Evolutionary conservation across 2,888 invertebrate species (phyloP), one percentile per base, ranked within the genome.

Genomic region (Drosophila falleni): DNA sequence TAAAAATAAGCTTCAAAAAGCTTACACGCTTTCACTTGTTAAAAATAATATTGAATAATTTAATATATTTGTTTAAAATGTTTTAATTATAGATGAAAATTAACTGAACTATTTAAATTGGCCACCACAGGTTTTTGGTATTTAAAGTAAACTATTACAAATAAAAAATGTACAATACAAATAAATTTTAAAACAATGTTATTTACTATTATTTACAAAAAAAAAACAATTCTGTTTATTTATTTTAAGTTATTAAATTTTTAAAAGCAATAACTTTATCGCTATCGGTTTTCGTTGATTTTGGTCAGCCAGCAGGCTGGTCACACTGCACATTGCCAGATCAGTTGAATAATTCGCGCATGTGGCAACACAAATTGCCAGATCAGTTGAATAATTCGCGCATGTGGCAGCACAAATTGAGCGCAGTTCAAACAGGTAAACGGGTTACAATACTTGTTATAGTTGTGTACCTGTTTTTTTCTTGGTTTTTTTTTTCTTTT

Each of bases 391-490:
- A 29, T 15, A n/a, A n/a, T 9, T 46, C 15, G 19, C 19, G 1
- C 31, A 51, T 56, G 59, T 71, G 73, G 73, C 73, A 74, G 13
- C 73, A 19, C 60, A 2, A 19, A 23, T 49, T 35, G 39, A 29
- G 29, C 19, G 29, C 19, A 47, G 50, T 35, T 35, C 39, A 44
- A 71, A 70, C 76, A 71, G 80, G 80, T 77, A 77, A 80, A 71
- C 71, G 49, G 49, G 77, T 71, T 63, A 56, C 55, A 60, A 56
- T 59, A 77, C 76, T 64, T 61, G 80, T 78, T 74, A 79, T 69
- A 44, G 79, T 58, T 75, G 59, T 75, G 69, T 75, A 75, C 75
- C 75, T 75, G 76, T 76, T 71, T 80, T 58, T 53, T 64, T 58
- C 62, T 59, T 76, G 65, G 75, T 58, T 53, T 64, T 58, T 56